phyloP scores from a whole-genome alignment of 1,140 invertebrate genomes.

The Saxidomus purpurata region DNA sequence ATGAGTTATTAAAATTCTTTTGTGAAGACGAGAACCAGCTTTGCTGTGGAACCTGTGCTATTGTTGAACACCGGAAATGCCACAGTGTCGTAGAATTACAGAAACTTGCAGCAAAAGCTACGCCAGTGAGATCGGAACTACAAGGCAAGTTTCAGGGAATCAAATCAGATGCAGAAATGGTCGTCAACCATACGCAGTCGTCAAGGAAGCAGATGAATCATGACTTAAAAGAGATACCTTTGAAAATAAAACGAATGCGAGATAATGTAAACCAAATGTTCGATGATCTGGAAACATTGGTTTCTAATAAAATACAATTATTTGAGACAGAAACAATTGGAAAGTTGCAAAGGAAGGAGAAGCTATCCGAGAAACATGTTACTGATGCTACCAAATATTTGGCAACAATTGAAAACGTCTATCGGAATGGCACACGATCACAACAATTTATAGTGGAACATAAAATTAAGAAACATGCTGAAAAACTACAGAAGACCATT shows the following conservation, averaged over 20 bases:
- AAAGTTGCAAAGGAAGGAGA: neutral
- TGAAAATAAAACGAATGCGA: neutral
- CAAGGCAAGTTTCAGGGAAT: neutral
- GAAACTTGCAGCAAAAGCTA: neutral
- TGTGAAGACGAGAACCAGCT: neutral
- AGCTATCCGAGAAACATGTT: neutral
- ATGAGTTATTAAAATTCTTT: neutral
- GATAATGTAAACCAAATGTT: neutral
- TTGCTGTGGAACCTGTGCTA: neutral
- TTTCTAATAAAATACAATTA: neutral
- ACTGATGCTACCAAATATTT: neutral
- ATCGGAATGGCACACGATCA: neutral
- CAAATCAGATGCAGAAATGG: neutral
- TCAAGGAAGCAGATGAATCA: neutral
- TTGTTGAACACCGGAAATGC: neutral
- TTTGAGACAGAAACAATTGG: neutral
- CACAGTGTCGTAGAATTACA: neutral
- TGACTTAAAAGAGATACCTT: neutral
- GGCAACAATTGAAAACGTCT: neutral
- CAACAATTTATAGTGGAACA: neutral
- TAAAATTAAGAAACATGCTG: neutral
- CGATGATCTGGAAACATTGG: neutral
- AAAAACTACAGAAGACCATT: neutral
- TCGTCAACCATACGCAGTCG: neutral
- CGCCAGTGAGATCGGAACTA: neutral